Evolutionary conservation across 2,888 invertebrate species (phyloP).

Genomic region (Dynastes maya): DNA sequence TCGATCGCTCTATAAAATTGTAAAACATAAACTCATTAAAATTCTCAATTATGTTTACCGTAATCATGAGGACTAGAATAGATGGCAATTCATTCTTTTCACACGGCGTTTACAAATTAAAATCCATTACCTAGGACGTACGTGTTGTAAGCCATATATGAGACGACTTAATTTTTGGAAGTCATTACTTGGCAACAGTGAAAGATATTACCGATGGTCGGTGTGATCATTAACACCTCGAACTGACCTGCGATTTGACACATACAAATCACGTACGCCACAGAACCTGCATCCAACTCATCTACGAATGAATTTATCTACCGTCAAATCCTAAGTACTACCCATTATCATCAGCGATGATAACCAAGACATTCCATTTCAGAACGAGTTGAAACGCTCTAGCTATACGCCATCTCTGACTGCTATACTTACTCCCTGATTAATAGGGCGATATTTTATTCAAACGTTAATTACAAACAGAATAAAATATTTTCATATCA

Average conservation of each 20-base stretch:
- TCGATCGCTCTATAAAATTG: no score
- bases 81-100: constrained; percentile 7
- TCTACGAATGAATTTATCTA: constrained; percentile 65
- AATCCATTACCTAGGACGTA: constrained; percentile 28
- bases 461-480: constrained; percentile 57
- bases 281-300: constrained; percentile 57
- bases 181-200: constrained; percentile 45
- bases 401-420: constrained; percentile 59
- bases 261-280: constrained; percentile 59
- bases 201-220: constrained; percentile 54
- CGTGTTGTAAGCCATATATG: constrained; percentile 19
- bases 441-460: constrained; percentile 56
- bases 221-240: constrained; percentile 64
- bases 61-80: neutral
- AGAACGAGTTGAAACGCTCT: constrained; percentile 53
- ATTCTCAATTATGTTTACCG: neutral
- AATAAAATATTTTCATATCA: constrained; percentile 54
- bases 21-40: no score
- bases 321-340: constrained; percentile 61
- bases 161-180: constrained; percentile 52
- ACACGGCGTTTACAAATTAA: constrained; percentile 38
- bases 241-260: constrained; percentile 63
- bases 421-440: constrained; percentile 60
- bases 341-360: constrained; percentile 58
- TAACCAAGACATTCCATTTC: constrained; percentile 59